Evolutionary conservation across 1,140 invertebrate genomes (phyloP), one percentile per base, ranked within the genome.

Genomic region (Lepidurus couesii): DNA sequence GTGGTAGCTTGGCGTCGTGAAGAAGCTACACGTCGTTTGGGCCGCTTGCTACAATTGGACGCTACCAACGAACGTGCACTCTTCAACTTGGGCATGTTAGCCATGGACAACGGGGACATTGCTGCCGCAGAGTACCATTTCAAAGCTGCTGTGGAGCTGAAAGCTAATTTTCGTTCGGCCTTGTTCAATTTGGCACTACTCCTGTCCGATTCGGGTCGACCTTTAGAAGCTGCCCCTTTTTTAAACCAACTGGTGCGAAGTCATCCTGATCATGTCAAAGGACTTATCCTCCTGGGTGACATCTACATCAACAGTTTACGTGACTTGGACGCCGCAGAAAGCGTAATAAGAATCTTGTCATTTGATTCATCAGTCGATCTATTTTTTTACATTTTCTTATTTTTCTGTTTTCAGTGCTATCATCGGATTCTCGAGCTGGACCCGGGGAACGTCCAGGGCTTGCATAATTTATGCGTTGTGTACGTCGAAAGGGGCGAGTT

Each of bases 251-350:
- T 98, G 1, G 92, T 98, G 34, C 89, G 93, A 80, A 91, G 94
- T 83, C 93, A 98, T 87, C 95, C 96, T 0, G 92, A 97, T 84
- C 96, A 98, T 84, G 91, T 95, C 0, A 98, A 98, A 87, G 96
- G 95, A 24, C 86, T 97, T 10, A 97, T 98, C 80, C 87, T 99
- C 21, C 87, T 98, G 7, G 96, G 96, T 16, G 97, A 98, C 84
- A 97, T 98, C 82, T 97, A 97, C 84, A 96, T 98, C 65, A 98
- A 98, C 85, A 93, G 93, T 80, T 92, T 97, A 81, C 97, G 97
- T 84, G 95, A 98, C 85, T 85, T 98, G 82, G 93, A 96, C 83
- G 93, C 93, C 1, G 95, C 95, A 34, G 94, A 96, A 86, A 93
- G 91, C 84, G 93, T 95, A 85, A 90, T 24, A 73, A 73, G 7